Base-by-base conservation (phyloP, 2,888 invertebrate species). In the Augiades crinisus region DNA sequence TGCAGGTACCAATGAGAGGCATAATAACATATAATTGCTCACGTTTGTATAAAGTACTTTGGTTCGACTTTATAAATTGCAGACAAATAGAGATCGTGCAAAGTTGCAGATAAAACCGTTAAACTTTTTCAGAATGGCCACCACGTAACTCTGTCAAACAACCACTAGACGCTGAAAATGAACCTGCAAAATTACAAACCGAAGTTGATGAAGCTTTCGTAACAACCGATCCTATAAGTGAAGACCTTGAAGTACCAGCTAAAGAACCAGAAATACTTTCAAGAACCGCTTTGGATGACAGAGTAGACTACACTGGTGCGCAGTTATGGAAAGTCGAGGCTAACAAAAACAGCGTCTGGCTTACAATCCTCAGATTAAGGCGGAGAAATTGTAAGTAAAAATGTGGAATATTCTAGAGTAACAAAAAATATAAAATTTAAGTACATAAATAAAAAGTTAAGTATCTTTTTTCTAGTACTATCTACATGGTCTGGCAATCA, bases 261-360 rank as follows among this genome's bases (percentile, higher is more conserved):
- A 34, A 47, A 17, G 58, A 53, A n/a, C 44, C 41, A 16, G 50
- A 57, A 47, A 55, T 62, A 13, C 47, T 61, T 17, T 52, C 62
- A 7, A 73, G 68, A 62, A 58, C 64, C 17, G 65, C 67, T 38
- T 47, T 62, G 8, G 63, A 61, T n/a, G 56, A 67, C 10, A 85
- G 69, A 65, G 89, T 94, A 34, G 92, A 92, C 44, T 96, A 96
- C 73, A 91, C 92, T 41, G 96, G 95, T 2, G 93, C 94, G 12
- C 95, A 96, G 80, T 78, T 96, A 10, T 95, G 95, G 94, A 92
- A 94, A 68, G 92, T 95, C 33, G 77, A 58, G 1, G 82, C 79
- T 2, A 67, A 90, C 79, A 68, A 91, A 91, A 59, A 88, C 84
- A 70, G 89, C 72, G 68, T 81, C 78, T 68, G 76, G 17, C 64